Evolutionary conservation across 2,797 vertebrate genomes (phyloP).

Genomic region (Peromyscus melanophrys): DNA sequence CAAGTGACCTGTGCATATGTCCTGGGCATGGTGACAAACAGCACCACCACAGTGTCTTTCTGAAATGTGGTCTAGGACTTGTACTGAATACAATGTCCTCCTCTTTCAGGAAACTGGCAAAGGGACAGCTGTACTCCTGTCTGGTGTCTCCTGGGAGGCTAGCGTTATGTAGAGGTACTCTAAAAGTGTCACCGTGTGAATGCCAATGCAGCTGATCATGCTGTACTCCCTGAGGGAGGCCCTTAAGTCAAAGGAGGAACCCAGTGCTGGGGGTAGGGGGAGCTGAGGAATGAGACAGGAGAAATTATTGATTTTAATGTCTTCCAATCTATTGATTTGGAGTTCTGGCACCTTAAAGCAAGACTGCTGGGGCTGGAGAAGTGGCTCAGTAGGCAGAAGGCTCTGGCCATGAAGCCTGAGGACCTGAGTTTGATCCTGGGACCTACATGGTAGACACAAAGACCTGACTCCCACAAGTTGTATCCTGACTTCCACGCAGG

Average conservation of each 20-base stretch:
- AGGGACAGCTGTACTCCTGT: conserved; percentile 64
- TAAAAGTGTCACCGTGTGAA: conserved; percentile 70
- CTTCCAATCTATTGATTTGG: conserved; percentile 36
- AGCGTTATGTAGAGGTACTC: conserved; percentile 70
- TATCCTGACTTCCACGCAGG: background rate
- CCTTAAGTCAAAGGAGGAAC: conserved; percentile 51
- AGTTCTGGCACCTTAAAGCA: conserved; percentile 57
- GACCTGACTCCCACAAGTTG: background rate
- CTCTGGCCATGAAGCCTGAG: background rate
- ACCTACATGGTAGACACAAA: background rate
- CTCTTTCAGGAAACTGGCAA: conserved; percentile 80
- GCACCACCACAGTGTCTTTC: conserved; percentile 77
- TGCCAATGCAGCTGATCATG: conserved; percentile 42
- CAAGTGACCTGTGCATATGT: conserved; percentile 67
- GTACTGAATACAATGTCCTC: conserved; percentile 79
- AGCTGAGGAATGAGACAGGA: background rate
- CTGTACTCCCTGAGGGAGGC: conserved; percentile 48
- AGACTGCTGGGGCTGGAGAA: background rate
- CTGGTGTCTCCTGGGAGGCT: conserved; percentile 55
- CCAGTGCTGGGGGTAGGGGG: background rate
- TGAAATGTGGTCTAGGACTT: conserved; percentile 79
- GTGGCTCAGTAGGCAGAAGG: background rate
- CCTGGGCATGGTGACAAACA: conserved; percentile 74
- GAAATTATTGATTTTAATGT: background rate
- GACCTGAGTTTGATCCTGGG: background rate